Evolutionary conservation across 1,140 invertebrate genomes (phyloP).

Genomic region (Ridgeia piscesae): DNA sequence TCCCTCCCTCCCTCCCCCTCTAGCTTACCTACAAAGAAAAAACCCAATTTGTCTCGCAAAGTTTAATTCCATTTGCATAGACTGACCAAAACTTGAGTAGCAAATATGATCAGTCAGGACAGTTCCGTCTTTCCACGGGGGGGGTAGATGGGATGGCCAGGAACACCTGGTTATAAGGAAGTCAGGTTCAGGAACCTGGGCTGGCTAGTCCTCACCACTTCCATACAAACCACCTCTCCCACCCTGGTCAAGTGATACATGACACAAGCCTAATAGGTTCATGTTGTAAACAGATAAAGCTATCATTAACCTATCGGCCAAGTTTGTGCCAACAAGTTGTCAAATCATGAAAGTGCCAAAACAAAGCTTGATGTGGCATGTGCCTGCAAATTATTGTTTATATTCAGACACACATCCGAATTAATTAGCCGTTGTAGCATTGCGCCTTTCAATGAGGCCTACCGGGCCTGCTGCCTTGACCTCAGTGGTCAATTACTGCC

Average conservation of each 20-base stretch:
- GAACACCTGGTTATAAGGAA: no score
- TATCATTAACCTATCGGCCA: neutral
- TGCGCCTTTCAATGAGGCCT: neutral
- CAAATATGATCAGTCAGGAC: no score
- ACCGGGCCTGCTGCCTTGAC: neutral
- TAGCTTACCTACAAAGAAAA: no score
- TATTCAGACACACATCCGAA: neutral
- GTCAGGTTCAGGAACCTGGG: neutral
- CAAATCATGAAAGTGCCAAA: neutral
- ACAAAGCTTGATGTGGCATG: neutral
- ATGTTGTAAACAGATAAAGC: neutral
- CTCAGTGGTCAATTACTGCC: neutral
- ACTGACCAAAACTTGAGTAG: no score
- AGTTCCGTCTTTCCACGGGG: no score
- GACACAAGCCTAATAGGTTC: neutral
- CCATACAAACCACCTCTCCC: no score
- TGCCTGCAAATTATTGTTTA: neutral
- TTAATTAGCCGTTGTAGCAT: slow-evolving; percentile 1
- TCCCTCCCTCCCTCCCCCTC: no score
- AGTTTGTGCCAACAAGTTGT: neutral
- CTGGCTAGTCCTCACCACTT: no score
- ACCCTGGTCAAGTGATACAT: neutral
- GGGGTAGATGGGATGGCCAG: no score
- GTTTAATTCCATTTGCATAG: no score
- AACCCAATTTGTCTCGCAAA: no score